Percentiles rank a stretch among this genome's conserved stretches.
phyloP scores from a whole-genome alignment of 2,797 vertebrate species.

The Peromyscus eremicus region DNA sequence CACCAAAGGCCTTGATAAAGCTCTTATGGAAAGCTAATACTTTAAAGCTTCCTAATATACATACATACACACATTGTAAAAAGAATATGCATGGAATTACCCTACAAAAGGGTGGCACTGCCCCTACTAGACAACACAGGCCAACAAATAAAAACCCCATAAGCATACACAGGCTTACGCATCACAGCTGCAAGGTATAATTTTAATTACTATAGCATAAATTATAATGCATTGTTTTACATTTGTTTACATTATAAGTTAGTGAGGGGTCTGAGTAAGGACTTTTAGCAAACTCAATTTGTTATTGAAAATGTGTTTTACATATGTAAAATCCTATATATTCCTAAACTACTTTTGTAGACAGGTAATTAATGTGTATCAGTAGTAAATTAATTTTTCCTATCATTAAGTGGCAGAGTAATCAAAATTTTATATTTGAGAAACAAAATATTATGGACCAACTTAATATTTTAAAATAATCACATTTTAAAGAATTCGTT shows the following conservation, averaged over 20 bases:
- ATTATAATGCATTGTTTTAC: not conserved
- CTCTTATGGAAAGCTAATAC: not conserved
- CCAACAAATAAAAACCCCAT: not conserved
- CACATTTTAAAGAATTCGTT: conserved; percentile 34
- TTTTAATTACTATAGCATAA: not conserved
- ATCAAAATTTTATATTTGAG: conserved; percentile 45
- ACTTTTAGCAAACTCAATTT: conserved; percentile 56
- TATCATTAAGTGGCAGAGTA: conserved; percentile 20
- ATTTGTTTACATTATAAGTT: not conserved
- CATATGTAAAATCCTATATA: not conserved
- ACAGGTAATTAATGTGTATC: not conserved
- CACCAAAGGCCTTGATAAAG: not conserved
- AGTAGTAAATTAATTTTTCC: conserved; percentile 22
- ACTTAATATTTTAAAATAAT: conserved; percentile 19
- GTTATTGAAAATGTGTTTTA: conserved; percentile 57
- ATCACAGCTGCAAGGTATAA: not conserved
- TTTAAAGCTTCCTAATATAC: not conserved
- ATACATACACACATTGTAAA: not conserved
- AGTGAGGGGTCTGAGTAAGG: not conserved
- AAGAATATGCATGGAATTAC: not conserved
- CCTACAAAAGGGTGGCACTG: not conserved
- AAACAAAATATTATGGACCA: not conserved
- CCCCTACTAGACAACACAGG: not conserved
- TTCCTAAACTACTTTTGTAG: conserved; percentile 27
- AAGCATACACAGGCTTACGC: not conserved